Evolutionary conservation across 23 tunicate species (phyloP), one percentile per base, ranked within the genome.

Genomic region (Corella eumyota): DNA sequence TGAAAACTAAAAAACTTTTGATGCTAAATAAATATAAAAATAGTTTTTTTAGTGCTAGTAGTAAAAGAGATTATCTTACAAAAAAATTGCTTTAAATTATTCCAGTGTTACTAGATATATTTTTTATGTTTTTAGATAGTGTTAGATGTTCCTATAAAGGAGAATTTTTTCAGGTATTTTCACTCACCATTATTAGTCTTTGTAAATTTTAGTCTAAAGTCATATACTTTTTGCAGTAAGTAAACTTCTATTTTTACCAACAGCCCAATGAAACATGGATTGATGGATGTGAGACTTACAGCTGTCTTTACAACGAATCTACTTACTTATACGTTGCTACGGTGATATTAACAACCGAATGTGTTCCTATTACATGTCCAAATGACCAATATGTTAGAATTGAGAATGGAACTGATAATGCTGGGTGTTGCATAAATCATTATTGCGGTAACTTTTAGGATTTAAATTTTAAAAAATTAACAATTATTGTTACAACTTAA

Each of bases 401-500:
- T n/a, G 45, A 60, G 34, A 60, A 60, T 11, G 23, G 4, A 2
- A 17, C 65, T 2, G 23, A n/a, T 4, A 30, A 29, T 2, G 34
- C 33, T 30, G 45, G 24, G 30, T 60, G 65, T 45, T 60, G 65
- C 26, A n/a, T 23, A 19, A n/a, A 25, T 33, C 45, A 60, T 34
- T 60, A 60, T 21, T 60, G 65, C 11, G 65, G 65, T 60, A 60
- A 30, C 45, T 58, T 6, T 7, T 13, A 53, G 22, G 11, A 40
- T 40, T 15, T 40, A 11, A 40, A 15, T 9, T 9, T 40, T n/a
- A 40, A 40, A 40, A 40, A 11, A 40, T 15, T 9, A 11, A 40
- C 48, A 40, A 9, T 40, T 40, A 15, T 40, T 11, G 15, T 9
- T 40, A 9, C 15, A 9, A 9, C 15, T 40, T 11, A 40, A 11